Evolutionary conservation across 1,140 invertebrate species (phyloP).

Genomic region (Plutomurus gul): DNA sequence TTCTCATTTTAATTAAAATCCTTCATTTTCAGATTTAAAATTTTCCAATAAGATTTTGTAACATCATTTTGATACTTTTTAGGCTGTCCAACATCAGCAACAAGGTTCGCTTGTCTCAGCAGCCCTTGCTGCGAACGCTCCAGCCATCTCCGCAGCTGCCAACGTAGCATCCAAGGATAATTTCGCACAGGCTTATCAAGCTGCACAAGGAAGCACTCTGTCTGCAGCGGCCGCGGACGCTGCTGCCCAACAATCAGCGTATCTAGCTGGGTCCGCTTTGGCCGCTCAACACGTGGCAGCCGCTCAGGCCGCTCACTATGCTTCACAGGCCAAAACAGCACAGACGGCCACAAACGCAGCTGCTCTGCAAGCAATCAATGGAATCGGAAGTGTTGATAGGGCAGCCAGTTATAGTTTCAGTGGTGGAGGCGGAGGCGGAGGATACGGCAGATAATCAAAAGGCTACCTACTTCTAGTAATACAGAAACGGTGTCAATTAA

Average conservation of each 20-base stretch:
- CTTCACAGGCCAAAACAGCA: conserved; percentile 41
- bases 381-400: conserved; percentile 34
- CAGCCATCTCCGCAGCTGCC: conserved; percentile 35
- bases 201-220: conserved; percentile 41
- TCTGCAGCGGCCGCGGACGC: conserved; percentile 44
- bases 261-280: conserved; percentile 40
- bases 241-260: conserved; percentile 45
- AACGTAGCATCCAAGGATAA: conserved; percentile 43
- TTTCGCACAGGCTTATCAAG: conserved; percentile 49
- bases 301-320: conserved; percentile 36
- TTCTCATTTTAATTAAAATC: background rate
- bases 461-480: background rate
- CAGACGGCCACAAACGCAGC: conserved; percentile 40
- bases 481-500: background rate
- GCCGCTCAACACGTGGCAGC: conserved; percentile 44
- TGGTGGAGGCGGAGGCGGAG: conserved; percentile 37
- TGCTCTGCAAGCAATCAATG: conserved; percentile 47
- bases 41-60: background rate
- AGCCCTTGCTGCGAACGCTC: conserved; percentile 31
- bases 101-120: conserved; percentile 39
- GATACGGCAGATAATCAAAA: conserved; percentile 15
- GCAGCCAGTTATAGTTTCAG: conserved; percentile 46
- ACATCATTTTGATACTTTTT: background rate
- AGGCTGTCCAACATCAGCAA: conserved; percentile 37
- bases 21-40: background rate